Evolutionary conservation across 2,797 vertebrate species (phyloP), one percentile per base, ranked within the genome.

Genomic region (Anomalospiza imberbis): DNA sequence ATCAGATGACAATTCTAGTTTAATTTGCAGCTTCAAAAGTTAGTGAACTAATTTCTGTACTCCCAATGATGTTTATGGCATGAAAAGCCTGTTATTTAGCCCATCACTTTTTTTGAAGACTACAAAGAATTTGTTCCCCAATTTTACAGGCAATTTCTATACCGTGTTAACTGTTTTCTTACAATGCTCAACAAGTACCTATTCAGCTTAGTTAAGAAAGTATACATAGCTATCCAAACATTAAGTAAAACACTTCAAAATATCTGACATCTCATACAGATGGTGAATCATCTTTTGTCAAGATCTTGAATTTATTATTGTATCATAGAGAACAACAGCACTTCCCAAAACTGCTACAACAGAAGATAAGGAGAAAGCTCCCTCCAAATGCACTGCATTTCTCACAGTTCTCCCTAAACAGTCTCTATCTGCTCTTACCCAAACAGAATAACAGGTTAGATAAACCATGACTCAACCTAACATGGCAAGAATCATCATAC

Each of bases 1-100:
- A 91, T 93, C 85, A 96, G 38, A 73, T 5, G 25, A 68, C 36
- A 96, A 96, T 84, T 96, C 54, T 22, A 88, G 26, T 53, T 90
- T 96, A 71, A 95, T 79, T 93, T 97, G 76, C n/a, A 91, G 84
- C 50, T 95, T 93, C 90, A 95, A 92, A 96, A 44, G 54, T 85
- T 89, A 95, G 71, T 83, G 85, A 94, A 80, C 25, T 91, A 47
- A 87, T 88, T 94, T 93, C 61, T 87, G 73, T 82, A 34, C 61
- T 95, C 67, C n/a, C 25, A 92, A 7, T 40, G 12, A 53, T 28
- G 32, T 10, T 68, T 58, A 75, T 14, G 62, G 21, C 34, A 95
- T 5, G 36, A 66, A 85, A 6, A 70, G 14, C 29, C 24, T 17
- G 6, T 4, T 47, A 63, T 72, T 73, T 24, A 89, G 28, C 25